These are phyloP conservation scores for Mareca penelope DNA, from an alignment of 2,797 vertebrate species.

Conservation along the genomic window DNA sequence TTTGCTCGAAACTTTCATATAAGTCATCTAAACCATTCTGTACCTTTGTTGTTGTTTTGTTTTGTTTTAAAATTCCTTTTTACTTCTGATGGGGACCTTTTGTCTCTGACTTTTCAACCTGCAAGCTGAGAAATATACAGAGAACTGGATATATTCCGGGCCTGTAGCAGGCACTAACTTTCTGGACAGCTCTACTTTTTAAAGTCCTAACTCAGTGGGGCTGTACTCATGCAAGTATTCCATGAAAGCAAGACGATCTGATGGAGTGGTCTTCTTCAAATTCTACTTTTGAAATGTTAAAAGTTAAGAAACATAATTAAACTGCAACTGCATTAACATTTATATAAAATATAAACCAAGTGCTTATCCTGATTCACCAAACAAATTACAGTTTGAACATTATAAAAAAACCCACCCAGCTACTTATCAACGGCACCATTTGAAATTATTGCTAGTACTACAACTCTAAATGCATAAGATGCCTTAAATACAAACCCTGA, in stretches of 20 bases:
- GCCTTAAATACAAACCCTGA: constrained; percentile 97
- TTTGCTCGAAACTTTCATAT: background rate
- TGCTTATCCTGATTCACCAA: constrained; percentile 98
- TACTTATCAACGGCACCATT: constrained; percentile 99
- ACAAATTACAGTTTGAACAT: constrained; percentile 99
- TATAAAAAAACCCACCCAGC: constrained; percentile 85
- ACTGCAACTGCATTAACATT: constrained; percentile 92
- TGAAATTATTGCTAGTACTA: constrained; percentile 95
- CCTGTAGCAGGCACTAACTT: constrained; percentile 49
- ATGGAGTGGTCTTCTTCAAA: constrained; percentile 73
- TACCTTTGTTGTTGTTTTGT: background rate
- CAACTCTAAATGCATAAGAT: constrained; percentile 98
- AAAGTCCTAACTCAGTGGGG: constrained; percentile 66
- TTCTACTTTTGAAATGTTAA: constrained; percentile 75
- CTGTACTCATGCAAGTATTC: constrained; percentile 79
- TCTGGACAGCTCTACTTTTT: constrained; percentile 53
- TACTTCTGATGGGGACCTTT: background rate
- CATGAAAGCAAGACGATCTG: constrained; percentile 75
- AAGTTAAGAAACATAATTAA: constrained; percentile 99
- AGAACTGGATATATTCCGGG: background rate
- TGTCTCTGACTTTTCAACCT: background rate
- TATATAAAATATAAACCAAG: constrained; percentile 98
- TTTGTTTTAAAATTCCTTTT: background rate
- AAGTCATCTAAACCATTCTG: background rate
- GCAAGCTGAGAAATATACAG: background rate